Percentiles rank a stretch among this genome's conserved stretches.
phyloP scores from a whole-genome alignment of 1,140 invertebrate species.

The Parapsyche elsis region DNA sequence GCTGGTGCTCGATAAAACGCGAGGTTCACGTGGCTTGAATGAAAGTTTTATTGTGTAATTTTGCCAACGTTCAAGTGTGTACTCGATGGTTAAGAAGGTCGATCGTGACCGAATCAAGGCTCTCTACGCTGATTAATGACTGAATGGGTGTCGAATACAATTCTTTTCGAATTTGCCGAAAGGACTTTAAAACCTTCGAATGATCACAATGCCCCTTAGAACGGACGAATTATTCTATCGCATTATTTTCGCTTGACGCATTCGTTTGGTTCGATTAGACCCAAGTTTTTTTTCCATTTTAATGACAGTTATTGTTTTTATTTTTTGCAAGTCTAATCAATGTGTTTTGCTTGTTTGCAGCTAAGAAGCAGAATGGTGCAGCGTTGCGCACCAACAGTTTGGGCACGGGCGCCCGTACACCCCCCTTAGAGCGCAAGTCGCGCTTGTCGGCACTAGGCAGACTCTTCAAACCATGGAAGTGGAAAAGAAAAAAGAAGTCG shows the following conservation, averaged over 20 bases:
- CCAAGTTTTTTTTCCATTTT: background rate
- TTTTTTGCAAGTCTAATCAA: too few relatives aligned
- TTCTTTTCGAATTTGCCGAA: background rate
- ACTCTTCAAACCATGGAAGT: constrained; percentile 98
- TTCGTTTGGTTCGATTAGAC: background rate
- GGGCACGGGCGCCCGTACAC: constrained; percentile 78
- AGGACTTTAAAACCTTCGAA: too few relatives aligned
- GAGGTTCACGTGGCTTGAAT: too few relatives aligned
- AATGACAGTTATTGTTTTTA: too few relatives aligned
- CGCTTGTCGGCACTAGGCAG: constrained; percentile 93
- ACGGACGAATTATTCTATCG: too few relatives aligned
- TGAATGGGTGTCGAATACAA: background rate
- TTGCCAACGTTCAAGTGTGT: background rate
- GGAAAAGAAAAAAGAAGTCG: constrained; percentile 98
- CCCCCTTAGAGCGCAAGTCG: constrained; percentile 87
- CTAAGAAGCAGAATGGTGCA: constrained; percentile 93
- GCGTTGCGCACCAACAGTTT: constrained; percentile 86
- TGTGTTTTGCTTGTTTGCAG: constrained; percentile 73
- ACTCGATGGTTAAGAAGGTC: constrained; percentile 5
- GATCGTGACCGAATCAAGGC: constrained; percentile 14
- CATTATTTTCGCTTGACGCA: too few relatives aligned
- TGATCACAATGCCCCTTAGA: too few relatives aligned
- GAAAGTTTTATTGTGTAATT: constrained; percentile 2
- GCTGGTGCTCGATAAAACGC: too few relatives aligned
- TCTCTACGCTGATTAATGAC: background rate